phyloP scores from a whole-genome alignment of 2,113 vertebrate species.

The Leucoraja erinaceus region DNA sequence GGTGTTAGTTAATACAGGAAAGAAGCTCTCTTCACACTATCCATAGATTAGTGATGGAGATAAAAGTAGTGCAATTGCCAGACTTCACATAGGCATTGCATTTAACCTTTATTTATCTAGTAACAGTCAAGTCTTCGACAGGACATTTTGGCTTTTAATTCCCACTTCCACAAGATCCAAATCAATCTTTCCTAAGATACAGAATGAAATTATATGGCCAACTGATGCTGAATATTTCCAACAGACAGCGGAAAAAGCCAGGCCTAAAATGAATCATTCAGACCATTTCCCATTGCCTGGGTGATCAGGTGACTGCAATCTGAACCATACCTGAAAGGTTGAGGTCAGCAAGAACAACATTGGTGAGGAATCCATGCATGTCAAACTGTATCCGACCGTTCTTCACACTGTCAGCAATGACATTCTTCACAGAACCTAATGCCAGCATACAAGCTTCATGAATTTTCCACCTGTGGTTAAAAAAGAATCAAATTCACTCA shows the following conservation, averaged over 20 bases:
- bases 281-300: not conserved
- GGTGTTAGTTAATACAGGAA: not conserved
- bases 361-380: constrained; percentile 91
- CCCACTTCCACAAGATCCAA: not conserved
- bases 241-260: not conserved
- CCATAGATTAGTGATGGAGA: not conserved
- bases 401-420: constrained; percentile 89
- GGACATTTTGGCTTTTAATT: not conserved
- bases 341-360: constrained; percentile 86
- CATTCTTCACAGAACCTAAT: constrained; percentile 87
- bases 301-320: not conserved
- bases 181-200: not conserved
- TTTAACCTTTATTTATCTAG: not conserved
- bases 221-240: not conserved
- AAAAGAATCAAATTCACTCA: not conserved
- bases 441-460: constrained; percentile 96
- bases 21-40: too few relatives aligned
- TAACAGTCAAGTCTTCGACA: not conserved
- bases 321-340: constrained; percentile 71
- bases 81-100: not conserved
- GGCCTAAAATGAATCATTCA: not conserved
- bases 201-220: not conserved
- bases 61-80: not conserved
- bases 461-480: constrained; percentile 83
- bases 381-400: constrained; percentile 88